Conservation (phyloP, 2,888 invertebrate species). For the Pachymerium ferrugineum region DNA sequence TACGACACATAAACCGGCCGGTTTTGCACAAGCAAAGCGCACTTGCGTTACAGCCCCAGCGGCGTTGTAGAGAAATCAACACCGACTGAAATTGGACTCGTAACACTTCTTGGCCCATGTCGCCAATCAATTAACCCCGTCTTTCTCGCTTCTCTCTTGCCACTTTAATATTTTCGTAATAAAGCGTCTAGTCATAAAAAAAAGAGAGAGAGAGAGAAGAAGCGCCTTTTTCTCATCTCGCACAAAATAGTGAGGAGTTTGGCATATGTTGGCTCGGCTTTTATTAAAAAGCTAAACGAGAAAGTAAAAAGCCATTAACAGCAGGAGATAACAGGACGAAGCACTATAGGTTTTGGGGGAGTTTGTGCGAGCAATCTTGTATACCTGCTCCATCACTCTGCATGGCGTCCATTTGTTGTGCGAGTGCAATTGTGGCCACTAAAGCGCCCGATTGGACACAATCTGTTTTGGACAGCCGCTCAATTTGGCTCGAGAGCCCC, state of each 20-base stretch:
- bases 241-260: neutral
- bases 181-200: constrained; percentile 2
- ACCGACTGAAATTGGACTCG: constrained; percentile 21
- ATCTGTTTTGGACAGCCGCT: constrained; percentile 27
- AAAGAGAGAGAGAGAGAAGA: neutral
- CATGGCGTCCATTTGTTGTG: constrained; percentile 11
- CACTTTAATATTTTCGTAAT: constrained; percentile 25
- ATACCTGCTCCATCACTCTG: constrained; percentile 4
- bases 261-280: constrained; percentile 13
- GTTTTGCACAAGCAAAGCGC: neutral
- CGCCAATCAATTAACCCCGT: constrained; percentile 21
- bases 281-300: constrained; percentile 12
- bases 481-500: constrained; percentile 24
- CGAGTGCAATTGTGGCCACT: constrained; percentile 10
- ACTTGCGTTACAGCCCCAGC: neutral
- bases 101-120: constrained; percentile 20
- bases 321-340: constrained; percentile 9
- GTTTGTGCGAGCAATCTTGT: neutral
- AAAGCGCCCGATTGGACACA: constrained; percentile 11
- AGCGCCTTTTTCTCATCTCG: constrained; percentile 1
- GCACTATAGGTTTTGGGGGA: neutral
- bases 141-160: neutral
- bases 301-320: constrained; percentile 19
- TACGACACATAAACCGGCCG: constrained; percentile 12
- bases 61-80: constrained; percentile 12